Evolutionary conservation across 2,113 vertebrate genomes (phyloP).

Genomic region (Petrocephalus zakoni): DNA sequence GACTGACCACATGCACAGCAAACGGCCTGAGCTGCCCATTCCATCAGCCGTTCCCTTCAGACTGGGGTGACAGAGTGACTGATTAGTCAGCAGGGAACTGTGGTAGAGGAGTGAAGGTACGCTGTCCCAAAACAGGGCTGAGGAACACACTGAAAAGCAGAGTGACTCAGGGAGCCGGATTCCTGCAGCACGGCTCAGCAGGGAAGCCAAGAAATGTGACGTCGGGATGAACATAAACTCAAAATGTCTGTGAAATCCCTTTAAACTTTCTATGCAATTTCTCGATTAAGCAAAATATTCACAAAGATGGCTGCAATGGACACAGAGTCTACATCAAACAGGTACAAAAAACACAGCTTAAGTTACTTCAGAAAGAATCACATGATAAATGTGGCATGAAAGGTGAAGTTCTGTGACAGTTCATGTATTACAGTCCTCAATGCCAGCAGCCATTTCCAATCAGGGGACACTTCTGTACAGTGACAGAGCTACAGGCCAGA

Average conservation of each 20-base stretch:
- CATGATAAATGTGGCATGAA: not conserved
- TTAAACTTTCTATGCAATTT: not conserved
- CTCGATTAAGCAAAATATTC: not conserved
- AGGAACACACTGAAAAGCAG: not conserved
- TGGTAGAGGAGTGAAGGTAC: not conserved
- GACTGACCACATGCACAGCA: no score
- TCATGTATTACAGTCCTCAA: not conserved
- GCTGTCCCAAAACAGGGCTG: not conserved
- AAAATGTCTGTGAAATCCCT: not conserved
- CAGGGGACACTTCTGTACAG: not conserved
- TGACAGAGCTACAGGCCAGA: not conserved
- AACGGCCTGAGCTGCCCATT: no score
- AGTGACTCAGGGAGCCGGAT: not conserved
- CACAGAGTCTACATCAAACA: not conserved
- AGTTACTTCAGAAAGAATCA: not conserved
- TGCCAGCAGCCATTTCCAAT: not conserved
- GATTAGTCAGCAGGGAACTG: not conserved
- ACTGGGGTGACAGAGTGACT: not conserved
- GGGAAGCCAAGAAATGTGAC: not conserved
- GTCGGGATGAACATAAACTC: not conserved
- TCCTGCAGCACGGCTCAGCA: not conserved
- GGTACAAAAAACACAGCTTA: not conserved
- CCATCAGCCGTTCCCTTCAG: no score
- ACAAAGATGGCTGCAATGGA: not conserved
- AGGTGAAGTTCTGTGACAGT: not conserved